Conservation (phyloP, 1,140 invertebrate genomes). For the Vollenhovia emeryi region DNA sequence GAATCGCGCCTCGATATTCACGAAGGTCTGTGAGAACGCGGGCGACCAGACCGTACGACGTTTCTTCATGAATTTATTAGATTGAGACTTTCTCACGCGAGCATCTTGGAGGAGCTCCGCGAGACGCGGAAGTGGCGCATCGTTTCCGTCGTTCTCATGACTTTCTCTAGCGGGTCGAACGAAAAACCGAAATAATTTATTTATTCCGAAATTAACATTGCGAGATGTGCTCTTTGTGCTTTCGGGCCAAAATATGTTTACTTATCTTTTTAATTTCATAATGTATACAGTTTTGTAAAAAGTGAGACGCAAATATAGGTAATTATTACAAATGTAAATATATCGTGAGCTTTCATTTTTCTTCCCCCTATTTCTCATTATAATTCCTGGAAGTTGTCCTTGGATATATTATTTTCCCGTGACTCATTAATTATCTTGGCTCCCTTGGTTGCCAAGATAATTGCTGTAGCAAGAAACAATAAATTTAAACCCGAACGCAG, state of each 20-base stretch:
- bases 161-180: conserved; percentile 5
- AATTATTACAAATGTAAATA: background rate
- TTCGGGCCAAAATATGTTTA: background rate
- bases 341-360: background rate
- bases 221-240: background rate
- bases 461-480: conserved; percentile 15
- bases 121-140: conserved; percentile 30
- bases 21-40: conserved; percentile 66
- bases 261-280: background rate
- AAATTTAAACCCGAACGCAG: conserved; percentile 58
- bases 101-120: conserved; percentile 26
- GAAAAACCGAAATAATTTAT: conserved; percentile 1
- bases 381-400: background rate
- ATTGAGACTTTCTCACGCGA: conserved; percentile 73
- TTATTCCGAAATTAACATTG: background rate
- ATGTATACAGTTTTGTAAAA: background rate
- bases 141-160: conserved; percentile 35
- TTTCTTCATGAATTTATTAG: conserved; percentile 71
- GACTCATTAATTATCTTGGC: background rate
- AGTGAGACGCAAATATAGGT: background rate
- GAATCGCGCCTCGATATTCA: conserved; percentile 62
- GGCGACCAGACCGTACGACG: conserved; percentile 44
- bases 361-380: background rate
- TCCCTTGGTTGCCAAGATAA: background rate
- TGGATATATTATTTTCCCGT: background rate